Evolutionary conservation across 2,113 vertebrate species (phyloP).

Genomic region (Todiramphus saurophagus): DNA sequence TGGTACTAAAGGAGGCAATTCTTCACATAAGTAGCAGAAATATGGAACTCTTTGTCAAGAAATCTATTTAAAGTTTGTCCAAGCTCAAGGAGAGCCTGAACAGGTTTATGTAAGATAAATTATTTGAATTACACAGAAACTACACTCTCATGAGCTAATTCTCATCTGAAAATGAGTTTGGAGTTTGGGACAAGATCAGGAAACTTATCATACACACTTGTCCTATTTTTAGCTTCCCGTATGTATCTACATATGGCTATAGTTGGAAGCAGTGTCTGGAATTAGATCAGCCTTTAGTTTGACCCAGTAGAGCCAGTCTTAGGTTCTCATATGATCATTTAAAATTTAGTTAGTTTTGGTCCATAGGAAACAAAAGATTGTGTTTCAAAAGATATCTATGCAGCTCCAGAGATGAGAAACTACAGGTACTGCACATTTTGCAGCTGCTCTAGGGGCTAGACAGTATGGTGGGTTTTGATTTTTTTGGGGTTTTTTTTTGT

Average conservation of each 20-base stretch:
- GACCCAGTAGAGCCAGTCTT: neutral
- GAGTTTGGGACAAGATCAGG: neutral
- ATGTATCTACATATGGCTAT: rapidly evolving
- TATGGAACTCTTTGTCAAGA: neutral
- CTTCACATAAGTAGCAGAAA: neutral
- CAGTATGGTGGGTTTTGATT: too few species aligned
- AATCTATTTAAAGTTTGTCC: neutral
- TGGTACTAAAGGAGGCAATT: neutral
- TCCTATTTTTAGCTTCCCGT: neutral
- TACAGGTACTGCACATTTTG: neutral
- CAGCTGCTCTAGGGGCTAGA: neutral
- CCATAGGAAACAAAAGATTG: neutral
- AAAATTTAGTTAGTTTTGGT: neutral
- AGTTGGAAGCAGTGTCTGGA: neutral
- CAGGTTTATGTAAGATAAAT: neutral
- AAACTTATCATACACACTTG: neutral
- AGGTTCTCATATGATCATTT: neutral
- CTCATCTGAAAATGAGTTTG: neutral
- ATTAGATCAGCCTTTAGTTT: neutral
- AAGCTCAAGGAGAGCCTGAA: neutral
- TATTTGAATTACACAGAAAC: neutral
- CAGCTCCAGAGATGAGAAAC: neutral
- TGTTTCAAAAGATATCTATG: neutral
- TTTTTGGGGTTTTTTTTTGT: neutral
- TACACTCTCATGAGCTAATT: neutral